phyloP scores from a whole-genome alignment of 1,140 invertebrate species.

The Neodiprion pinetum region DNA sequence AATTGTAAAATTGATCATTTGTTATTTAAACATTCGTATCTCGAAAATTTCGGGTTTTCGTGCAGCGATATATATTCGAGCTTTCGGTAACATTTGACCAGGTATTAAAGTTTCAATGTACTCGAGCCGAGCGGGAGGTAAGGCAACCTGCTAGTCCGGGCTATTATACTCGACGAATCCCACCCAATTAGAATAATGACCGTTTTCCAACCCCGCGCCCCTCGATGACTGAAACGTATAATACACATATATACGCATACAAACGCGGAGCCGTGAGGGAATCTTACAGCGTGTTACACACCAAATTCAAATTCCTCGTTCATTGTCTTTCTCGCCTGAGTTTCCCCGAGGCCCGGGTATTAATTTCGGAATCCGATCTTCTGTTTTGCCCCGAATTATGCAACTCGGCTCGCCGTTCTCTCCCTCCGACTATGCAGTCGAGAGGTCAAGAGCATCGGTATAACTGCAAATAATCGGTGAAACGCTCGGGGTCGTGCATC shows the following conservation, averaged over 20 bases:
- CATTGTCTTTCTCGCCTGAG: slow-evolving; percentile 12
- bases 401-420: background rate
- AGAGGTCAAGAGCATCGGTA: too few species aligned
- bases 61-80: too few species aligned
- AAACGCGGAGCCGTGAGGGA: background rate
- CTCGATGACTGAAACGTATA: background rate
- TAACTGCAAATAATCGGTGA: too few species aligned
- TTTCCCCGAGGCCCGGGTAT: slow-evolving; percentile 11
- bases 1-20: too few species aligned
- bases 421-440: too few species aligned
- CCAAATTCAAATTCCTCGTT: slow-evolving; percentile 19
- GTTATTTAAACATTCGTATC: too few species aligned
- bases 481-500: too few species aligned
- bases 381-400: background rate
- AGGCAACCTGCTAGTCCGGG: slow-evolving; percentile 31
- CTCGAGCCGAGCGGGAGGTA: slow-evolving; percentile 11
- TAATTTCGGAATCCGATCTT: background rate
- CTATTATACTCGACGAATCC: slow-evolving; percentile 22
- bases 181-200: slow-evolving; percentile 25
- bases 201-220: slow-evolving; percentile 13
- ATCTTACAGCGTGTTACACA: slow-evolving; percentile 23
- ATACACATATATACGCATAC: slow-evolving; percentile 9
- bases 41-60: too few species aligned
- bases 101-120: slow-evolving; percentile 36
- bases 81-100: slow-evolving; percentile 31